A percentile compares a stretch with the other conserved stretches of the same genome.
These are phyloP conservation scores for Caenorhabditis sp. DNA, from an alignment of 2,888 invertebrate genomes.

Conservation along the genomic window DNA sequence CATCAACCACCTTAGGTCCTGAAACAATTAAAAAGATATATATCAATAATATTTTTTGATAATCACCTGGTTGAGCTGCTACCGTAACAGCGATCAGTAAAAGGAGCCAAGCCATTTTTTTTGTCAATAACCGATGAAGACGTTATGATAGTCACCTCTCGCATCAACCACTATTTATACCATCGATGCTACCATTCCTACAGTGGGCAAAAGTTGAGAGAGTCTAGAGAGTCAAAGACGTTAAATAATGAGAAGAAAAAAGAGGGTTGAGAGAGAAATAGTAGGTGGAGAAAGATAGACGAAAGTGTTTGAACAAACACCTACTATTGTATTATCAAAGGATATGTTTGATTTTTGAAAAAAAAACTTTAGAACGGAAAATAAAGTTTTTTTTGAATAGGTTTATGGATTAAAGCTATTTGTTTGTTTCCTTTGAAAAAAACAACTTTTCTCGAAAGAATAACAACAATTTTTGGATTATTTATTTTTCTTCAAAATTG, in stretches of 20 bases:
- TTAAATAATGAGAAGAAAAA: slow-evolving; percentile 22
- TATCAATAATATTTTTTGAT: slow-evolving; percentile 1
- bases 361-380: too few species aligned
- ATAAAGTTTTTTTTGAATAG: not conserved
- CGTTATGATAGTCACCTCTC: slow-evolving; percentile 29
- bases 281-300: slow-evolving; percentile 6
- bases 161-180: slow-evolving; percentile 8
- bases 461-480: not conserved
- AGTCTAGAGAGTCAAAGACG: slow-evolving; percentile 16
- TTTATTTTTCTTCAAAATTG: not conserved
- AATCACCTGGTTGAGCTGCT: slow-evolving; percentile 44
- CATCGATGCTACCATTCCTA: slow-evolving; percentile 22
- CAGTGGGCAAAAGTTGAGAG: slow-evolving; percentile 29
- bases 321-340: slow-evolving; percentile 9
- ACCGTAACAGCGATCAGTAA: slow-evolving; percentile 16
- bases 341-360: not conserved
- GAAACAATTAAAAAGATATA: not conserved
- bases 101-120: slow-evolving; percentile 30
- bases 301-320: slow-evolving; percentile 40
- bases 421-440: not conserved
- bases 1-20: slow-evolving; percentile 68
- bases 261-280: slow-evolving; percentile 10
- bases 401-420: not conserved
- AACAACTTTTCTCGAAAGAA: not conserved
- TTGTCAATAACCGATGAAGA: slow-evolving; percentile 11